These are phyloP conservation scores for Cyprinodon brontotheroides DNA, from an alignment of 2,113 vertebrate genomes.

Conservation along the genomic window DNA sequence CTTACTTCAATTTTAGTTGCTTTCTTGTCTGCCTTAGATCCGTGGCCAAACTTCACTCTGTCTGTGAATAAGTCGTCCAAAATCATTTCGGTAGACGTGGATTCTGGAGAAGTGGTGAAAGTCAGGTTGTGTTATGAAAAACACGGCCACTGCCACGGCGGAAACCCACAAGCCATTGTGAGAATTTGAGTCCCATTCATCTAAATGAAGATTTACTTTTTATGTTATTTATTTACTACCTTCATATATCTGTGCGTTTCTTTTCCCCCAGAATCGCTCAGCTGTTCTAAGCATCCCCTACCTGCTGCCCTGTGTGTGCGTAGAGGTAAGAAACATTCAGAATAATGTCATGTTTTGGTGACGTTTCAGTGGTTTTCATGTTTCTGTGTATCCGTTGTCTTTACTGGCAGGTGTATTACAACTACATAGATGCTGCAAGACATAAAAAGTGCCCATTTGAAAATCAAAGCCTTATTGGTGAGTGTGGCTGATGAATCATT, in stretches of 20 bases:
- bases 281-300: slow-evolving; percentile 64
- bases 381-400: slow-evolving; percentile 12
- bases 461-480: slow-evolving; percentile 71
- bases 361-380: not conserved
- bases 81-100: slow-evolving; percentile 49
- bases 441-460: slow-evolving; percentile 80
- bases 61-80: slow-evolving; percentile 47
- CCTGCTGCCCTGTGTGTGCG: slow-evolving; percentile 76
- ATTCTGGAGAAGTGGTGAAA: slow-evolving; percentile 10
- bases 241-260: not conserved
- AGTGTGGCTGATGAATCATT: slow-evolving; percentile 60
- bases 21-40: slow-evolving; percentile 20
- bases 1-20: not conserved
- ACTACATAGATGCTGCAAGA: slow-evolving; percentile 71
- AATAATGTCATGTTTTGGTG: not conserved
- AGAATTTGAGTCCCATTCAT: slow-evolving; percentile 3
- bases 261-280: slow-evolving; percentile 35
- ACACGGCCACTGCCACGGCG: rapidly evolving
- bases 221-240: not conserved
- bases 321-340: slow-evolving; percentile 65
- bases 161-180: not conserved
- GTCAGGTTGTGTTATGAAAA: slow-evolving; percentile 51
- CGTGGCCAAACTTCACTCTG: slow-evolving; percentile 48
- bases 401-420: slow-evolving; percentile 67
- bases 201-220: not conserved